Evolutionary conservation across 1,140 invertebrate genomes (phyloP).

Genomic region (Hylaeus anthracinus): DNA sequence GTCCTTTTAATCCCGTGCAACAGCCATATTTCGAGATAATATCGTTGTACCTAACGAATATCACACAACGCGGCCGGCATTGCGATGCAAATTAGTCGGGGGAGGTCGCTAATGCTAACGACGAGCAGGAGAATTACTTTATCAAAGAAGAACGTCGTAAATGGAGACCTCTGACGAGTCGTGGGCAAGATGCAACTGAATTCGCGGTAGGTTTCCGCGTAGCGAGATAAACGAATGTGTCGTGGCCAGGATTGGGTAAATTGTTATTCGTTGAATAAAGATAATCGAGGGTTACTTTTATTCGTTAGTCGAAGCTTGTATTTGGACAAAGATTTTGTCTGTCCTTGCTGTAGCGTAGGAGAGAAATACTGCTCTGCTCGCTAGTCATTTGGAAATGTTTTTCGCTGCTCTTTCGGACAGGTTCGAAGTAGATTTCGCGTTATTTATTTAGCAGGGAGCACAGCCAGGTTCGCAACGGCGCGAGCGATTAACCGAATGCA

Average conservation of each 20-base stretch:
- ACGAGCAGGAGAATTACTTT: not conserved
- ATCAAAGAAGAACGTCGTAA: not conserved
- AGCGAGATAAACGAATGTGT: too few relatives aligned
- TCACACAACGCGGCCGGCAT: not conserved
- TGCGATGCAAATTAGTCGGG: not conserved
- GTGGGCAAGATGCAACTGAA: not conserved
- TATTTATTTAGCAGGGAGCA: conserved; percentile 7
- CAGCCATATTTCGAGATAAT: not conserved
- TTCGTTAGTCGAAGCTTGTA: too few relatives aligned
- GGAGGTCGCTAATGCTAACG: not conserved
- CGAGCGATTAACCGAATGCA: conserved; percentile 19
- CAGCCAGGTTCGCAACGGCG: not conserved
- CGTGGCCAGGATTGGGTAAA: too few relatives aligned
- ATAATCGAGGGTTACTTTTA: too few relatives aligned
- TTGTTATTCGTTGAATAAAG: too few relatives aligned
- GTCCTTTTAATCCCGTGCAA: not conserved
- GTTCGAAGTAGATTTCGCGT: conserved; percentile 12
- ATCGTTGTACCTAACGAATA: not conserved
- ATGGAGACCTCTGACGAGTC: not conserved
- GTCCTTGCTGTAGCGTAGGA: too few relatives aligned
- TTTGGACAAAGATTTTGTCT: too few relatives aligned
- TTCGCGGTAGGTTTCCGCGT: too few relatives aligned
- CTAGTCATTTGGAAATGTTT: conserved; percentile 1
- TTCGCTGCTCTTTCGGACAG: not conserved
- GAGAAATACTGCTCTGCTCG: not conserved